Base-by-base conservation (phyloP, 2,888 invertebrate species). In the Diarsia dahlii region DNA sequence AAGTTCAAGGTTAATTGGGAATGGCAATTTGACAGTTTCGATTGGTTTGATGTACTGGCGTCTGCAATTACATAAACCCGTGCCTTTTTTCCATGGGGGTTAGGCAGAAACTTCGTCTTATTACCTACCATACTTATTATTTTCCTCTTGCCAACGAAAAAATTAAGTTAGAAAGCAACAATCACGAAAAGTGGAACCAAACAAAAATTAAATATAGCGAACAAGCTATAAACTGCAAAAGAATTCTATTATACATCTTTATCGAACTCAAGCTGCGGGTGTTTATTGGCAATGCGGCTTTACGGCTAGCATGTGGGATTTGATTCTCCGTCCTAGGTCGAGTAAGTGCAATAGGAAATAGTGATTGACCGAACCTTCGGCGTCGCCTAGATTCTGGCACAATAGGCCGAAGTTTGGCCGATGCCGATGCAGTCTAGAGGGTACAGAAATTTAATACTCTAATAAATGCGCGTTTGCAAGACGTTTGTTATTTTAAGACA, bases 341-440 rank as follows among this genome's bases (percentile, higher is more conserved):
- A 80, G 90, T 93, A 92, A 94, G 91, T 94, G 92, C 92, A 93
- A 92, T 92, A 93, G 93, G 93, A 94, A 94, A 93, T 93, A 60
- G 60, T 4, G 18, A 1, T 9, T 9, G 34, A 60, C 34, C 2
- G 18, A 60, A 58, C 28, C 15, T 58, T 58, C 18, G 58, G 56
- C 20, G 6, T 52, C 52, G 20, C 20, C 58, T 3, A 56, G 54
- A 10, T 54, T 54, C 54, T n/a, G 4, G 10, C 12, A 28, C 3
- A 58, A 58, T 28, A 58, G 56, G 23, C 56, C 23, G 23, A 56
- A 13, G 23, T 28, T 58, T 58, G 1, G 28, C 58, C 28, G 18
- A 60, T 18, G 60, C 28, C 60, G 60, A 34, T n/a, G n/a, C n/a
- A n/a, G n/a, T n/a, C n/a, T n/a, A n/a, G n/a, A n/a, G n/a, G n/a